Conservation (phyloP, 2,888 invertebrate genomes). For the Schrankia costaestrigalis region DNA sequence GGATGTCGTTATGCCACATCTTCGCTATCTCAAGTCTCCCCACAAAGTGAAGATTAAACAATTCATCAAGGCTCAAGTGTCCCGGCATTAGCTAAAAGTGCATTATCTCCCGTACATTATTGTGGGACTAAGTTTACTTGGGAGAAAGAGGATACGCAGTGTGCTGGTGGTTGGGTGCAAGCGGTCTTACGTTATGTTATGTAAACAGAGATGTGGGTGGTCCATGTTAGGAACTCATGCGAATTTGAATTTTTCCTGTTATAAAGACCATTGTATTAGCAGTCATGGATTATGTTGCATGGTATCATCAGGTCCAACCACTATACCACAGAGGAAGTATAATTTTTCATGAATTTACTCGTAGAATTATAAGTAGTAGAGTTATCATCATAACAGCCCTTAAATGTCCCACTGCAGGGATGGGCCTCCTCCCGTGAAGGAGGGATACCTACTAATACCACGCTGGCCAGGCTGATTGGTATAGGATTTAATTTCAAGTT, state of each 20-base stretch:
- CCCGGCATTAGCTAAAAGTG: slow-evolving; percentile 39
- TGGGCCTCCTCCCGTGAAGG: too few species aligned
- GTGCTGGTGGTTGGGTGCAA: slow-evolving; percentile 39
- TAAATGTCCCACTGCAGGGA: too few species aligned
- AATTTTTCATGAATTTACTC: too few species aligned
- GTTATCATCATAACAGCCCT: too few species aligned
- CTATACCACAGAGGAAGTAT: too few species aligned
- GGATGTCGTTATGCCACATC: slow-evolving; percentile 26
- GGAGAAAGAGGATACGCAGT: slow-evolving; percentile 50
- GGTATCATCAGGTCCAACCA: too few species aligned
- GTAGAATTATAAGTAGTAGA: too few species aligned
- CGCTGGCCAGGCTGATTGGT: too few species aligned
- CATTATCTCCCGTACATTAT: slow-evolving; percentile 40
- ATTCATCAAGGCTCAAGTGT: slow-evolving; percentile 42
- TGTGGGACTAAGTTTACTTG: slow-evolving; percentile 44
- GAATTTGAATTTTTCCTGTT: neutral
- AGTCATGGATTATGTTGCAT: too few species aligned
- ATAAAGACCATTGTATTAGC: neutral
- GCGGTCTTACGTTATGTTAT: slow-evolving; percentile 39
- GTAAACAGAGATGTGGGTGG: slow-evolving; percentile 29
- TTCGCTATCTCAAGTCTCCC: slow-evolving; percentile 20
- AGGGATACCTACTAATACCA: too few species aligned
- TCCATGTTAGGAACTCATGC: slow-evolving; percentile 1
- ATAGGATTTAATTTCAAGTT: too few species aligned
- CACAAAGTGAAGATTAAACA: slow-evolving; percentile 33